A percentile compares a stretch with the other conserved stretches of the same genome.
Conservation (phyloP, 2,113 vertebrate genomes). For the Pogonocichla stellata region DNA sequence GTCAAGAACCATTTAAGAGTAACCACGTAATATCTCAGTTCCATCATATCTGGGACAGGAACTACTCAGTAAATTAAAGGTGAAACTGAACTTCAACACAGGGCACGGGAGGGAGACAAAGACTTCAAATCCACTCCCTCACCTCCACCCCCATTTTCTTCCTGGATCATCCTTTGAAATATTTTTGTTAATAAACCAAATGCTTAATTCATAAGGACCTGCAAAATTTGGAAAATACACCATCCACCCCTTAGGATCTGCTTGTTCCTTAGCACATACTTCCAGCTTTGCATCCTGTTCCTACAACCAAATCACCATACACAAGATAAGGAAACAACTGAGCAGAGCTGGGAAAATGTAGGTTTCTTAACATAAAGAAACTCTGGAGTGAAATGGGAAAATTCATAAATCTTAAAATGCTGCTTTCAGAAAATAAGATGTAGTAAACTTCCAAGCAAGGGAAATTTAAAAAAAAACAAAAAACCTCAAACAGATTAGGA, state of each 20-base stretch:
- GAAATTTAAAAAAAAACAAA: neutral
- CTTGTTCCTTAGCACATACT: neutral
- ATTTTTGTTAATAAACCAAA: neutral
- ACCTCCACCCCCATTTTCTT: neutral
- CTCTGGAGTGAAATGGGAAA: neutral
- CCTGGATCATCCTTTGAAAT: neutral
- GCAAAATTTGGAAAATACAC: neutral
- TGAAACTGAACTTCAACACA: neutral
- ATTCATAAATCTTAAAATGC: neutral
- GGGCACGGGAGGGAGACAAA: constrained; percentile 14
- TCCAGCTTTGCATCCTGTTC: neutral
- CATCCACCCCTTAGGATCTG: neutral
- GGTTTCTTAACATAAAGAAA: neutral
- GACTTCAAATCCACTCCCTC: neutral
- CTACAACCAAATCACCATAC: neutral
- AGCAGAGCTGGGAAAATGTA: neutral
- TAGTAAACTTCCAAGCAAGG: neutral
- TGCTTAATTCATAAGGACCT: accelerated
- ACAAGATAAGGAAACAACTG: neutral
- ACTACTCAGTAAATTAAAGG: neutral
- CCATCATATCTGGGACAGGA: neutral
- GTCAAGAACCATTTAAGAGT: neutral
- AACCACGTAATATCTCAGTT: neutral
- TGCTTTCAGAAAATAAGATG: neutral
- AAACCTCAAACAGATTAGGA: neutral